A percentile compares a stretch with the other conserved stretches of the same genome.
phyloP scores from a whole-genome alignment of 2,113 vertebrate genomes.

The Lampris incognitus region DNA sequence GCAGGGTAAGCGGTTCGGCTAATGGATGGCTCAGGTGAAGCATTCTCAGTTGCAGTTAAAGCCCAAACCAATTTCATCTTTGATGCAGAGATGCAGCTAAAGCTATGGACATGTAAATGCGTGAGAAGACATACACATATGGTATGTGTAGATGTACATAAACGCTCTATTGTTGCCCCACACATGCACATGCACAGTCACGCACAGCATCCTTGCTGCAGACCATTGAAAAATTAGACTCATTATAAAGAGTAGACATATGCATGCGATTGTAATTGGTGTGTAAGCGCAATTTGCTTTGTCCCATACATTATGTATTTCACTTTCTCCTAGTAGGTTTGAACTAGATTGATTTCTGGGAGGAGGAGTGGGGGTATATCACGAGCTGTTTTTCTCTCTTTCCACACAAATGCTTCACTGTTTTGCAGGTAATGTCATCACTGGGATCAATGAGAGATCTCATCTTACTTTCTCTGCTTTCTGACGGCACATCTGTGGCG shows the following conservation, averaged over 20 bases:
- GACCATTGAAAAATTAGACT: slow-evolving; percentile 14
- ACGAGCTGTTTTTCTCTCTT: slow-evolving; percentile 28
- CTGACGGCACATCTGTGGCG: not conserved
- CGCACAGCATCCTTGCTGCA: not conserved
- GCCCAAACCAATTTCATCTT: slow-evolving; percentile 16
- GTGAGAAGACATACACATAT: slow-evolving; percentile 4
- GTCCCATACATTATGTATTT: slow-evolving; percentile 1
- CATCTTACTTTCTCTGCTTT: slow-evolving; percentile 1
- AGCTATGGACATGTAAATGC: not conserved
- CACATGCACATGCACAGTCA: not conserved
- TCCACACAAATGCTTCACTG: not conserved
- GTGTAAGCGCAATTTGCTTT: not conserved
- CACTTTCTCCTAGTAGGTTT: slow-evolving; percentile 13
- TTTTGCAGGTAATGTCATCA: slow-evolving; percentile 11
- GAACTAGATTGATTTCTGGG: slow-evolving; percentile 36
- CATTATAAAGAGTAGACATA: slow-evolving; percentile 5
- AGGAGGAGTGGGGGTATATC: not conserved
- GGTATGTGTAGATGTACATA: not conserved
- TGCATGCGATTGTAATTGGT: not conserved
- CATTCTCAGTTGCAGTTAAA: slow-evolving; percentile 27
- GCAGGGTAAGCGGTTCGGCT: no score
- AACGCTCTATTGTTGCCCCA: not conserved
- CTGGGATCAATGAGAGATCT: slow-evolving; percentile 18
- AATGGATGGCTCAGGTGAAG: not conserved
- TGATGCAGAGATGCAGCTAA: slow-evolving; percentile 8